Base-by-base conservation (phyloP, 2,113 vertebrate genomes). In the Ariopsis seemanni region DNA sequence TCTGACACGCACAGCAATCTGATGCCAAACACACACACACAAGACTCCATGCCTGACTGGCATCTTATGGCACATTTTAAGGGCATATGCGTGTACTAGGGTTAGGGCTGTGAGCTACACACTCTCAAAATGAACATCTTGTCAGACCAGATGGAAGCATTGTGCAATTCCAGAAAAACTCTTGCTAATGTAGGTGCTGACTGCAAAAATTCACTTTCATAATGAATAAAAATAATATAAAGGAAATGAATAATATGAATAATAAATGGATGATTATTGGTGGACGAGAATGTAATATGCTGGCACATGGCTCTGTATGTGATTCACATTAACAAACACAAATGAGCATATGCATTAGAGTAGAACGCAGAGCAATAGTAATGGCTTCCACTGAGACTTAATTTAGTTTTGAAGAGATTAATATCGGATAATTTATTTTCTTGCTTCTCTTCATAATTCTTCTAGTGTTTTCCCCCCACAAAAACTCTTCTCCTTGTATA, bases 401-500 rank as follows among this genome's bases (percentile, higher is more conserved):
- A 48, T 77, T 85, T 62, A 42, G 71, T 77, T 75, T 72, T 72
- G 11, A 22, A 7, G 7, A 58, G 77, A 86, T 69, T 50, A 69
- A 80, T 85, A 86, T 84, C 74, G 58, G 71, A 67, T 69, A 4
- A 30, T 78, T 83, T 77, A 72, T 81, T 60, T 62, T 77, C 58
- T 25, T 74, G 65, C 20, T 74, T 71, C 8, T 27, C 34, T 50
- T 53, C 48, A 52, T 48, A 30, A 20, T 60, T 65, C 52, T 63
- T 22, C 55, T 58, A 50, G 22, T 17, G 20, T 77, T 57, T 74
- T 8, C 15, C 65, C 20, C 20, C 34, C 5, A 42, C 62, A 58
- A 84, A 71, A 72, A 30, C 58, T 48, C 55, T 72, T 80, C 4
- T 67, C 18, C 34, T 62, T 20, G 14, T 57, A 57, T n/a, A 27